Evolutionary conservation across 2,113 vertebrate species (phyloP).

Genomic region (Zapornia atra): DNA sequence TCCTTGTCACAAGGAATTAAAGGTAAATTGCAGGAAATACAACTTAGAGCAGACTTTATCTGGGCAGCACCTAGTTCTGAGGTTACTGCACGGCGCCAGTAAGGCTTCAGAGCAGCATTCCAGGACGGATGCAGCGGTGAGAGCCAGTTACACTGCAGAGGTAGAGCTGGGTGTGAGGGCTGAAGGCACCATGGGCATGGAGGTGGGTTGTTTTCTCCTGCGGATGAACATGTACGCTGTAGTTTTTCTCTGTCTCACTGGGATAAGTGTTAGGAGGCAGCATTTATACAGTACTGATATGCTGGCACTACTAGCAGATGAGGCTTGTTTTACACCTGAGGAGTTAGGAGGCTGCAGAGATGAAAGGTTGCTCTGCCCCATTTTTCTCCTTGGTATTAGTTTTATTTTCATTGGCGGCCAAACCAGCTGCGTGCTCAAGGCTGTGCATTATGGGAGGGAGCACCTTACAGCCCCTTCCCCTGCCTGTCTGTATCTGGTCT

Average conservation of each 20-base stretch:
- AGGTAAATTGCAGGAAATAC: neutral
- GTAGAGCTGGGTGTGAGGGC: neutral
- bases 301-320: neutral
- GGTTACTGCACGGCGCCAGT: neutral
- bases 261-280: neutral
- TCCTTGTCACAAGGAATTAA: neutral
- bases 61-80: fast-evolving
- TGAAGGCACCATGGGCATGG: neutral
- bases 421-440: neutral
- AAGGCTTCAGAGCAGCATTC: neutral
- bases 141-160: neutral
- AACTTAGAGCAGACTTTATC: neutral
- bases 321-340: neutral
- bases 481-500: neutral
- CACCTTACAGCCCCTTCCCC: neutral
- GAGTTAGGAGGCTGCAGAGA: neutral
- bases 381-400: neutral
- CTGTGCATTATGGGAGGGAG: neutral
- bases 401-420: neutral
- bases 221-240: neutral
- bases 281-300: neutral
- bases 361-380: neutral
- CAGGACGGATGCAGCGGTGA: neutral
- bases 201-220: neutral
- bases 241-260: slow-evolving; percentile 12